A percentile compares a stretch with the other conserved stretches of the same genome.
phyloP scores from a whole-genome alignment of 1,140 invertebrate genomes.

The Drosophila repleta region DNA sequence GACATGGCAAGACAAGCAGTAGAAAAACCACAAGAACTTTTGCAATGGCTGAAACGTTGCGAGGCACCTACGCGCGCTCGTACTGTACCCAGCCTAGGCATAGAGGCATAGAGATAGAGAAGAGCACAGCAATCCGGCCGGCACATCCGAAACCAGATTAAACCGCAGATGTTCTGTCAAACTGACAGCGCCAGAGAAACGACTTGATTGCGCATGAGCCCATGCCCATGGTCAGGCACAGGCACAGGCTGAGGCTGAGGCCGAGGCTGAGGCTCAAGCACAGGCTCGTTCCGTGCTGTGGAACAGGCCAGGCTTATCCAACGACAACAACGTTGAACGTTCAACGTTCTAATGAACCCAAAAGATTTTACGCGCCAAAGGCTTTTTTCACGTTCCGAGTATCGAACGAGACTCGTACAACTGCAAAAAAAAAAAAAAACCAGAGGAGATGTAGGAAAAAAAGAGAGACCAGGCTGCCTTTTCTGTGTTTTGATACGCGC shows the following conservation, averaged over 20 bases:
- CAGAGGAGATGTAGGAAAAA: slow-evolving; percentile 7
- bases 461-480: slow-evolving; percentile 30
- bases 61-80: slow-evolving; percentile 41
- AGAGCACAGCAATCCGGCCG: slow-evolving; percentile 36
- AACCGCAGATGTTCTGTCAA: slow-evolving; percentile 79
- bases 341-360: slow-evolving; percentile 80
- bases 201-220: slow-evolving; percentile 74
- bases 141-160: slow-evolving; percentile 70
- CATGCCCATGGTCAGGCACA: slow-evolving; percentile 19
- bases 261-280: slow-evolving; percentile 15
- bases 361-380: slow-evolving; percentile 81
- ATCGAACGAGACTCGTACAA: slow-evolving; percentile 42
- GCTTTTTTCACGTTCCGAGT: slow-evolving; percentile 67
- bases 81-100: slow-evolving; percentile 57
- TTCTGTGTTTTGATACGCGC: slow-evolving; percentile 74
- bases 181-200: slow-evolving; percentile 72
- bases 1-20: slow-evolving; percentile 9
- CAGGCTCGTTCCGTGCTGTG: slow-evolving; percentile 11
- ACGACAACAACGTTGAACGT: slow-evolving; percentile 57
- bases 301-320: slow-evolving; percentile 35
- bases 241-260: slow-evolving; percentile 10
- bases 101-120: slow-evolving; percentile 35
- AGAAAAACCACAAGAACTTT: slow-evolving; percentile 14
- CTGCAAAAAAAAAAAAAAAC: slow-evolving; percentile 47
- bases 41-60: slow-evolving; percentile 1